Evolutionary conservation across 1,140 invertebrate genomes (phyloP).

Genomic region (Drosophila guanche): DNA sequence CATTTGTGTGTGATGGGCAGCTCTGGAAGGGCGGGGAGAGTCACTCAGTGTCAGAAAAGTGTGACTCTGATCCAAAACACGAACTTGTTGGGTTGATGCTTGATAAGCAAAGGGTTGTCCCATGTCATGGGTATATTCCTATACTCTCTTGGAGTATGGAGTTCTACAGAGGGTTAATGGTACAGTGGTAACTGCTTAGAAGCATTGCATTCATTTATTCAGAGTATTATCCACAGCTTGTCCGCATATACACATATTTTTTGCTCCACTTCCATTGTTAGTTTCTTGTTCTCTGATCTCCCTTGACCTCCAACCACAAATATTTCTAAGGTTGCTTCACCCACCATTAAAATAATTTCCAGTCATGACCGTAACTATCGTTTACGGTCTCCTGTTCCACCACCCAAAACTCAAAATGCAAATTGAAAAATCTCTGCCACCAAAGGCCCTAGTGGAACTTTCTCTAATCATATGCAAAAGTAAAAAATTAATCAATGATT

Average conservation of each 20-base stretch:
- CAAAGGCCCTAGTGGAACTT: constrained; percentile 43
- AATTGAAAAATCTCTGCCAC: constrained; percentile 42
- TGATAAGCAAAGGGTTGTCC: constrained; percentile 47
- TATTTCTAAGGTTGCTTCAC: constrained; percentile 21
- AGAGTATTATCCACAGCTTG: background rate
- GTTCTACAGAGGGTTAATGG: background rate
- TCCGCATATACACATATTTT: too few species aligned
- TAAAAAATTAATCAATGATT: constrained; percentile 78
- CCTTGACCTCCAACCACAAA: constrained; percentile 10
- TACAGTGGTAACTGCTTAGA: too few species aligned
- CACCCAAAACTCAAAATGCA: constrained; percentile 35
- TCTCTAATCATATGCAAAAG: constrained; percentile 78
- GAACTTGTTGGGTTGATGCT: constrained; percentile 32
- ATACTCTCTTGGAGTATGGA: too few species aligned
- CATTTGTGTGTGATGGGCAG: constrained; percentile 51
- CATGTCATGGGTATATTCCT: background rate
- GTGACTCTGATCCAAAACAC: constrained; percentile 42
- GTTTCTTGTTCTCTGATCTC: too few species aligned
- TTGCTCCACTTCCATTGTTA: too few species aligned
- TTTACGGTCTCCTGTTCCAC: constrained; percentile 14
- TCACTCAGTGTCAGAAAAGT: constrained; percentile 46
- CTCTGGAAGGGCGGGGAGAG: constrained; percentile 1
- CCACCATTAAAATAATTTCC: constrained; percentile 38
- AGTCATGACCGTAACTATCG: constrained; percentile 35
- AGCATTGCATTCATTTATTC: too few species aligned